These are phyloP conservation scores for Martes martes DNA, from an alignment of 2,113 vertebrate genomes.

Conservation along the genomic window DNA sequence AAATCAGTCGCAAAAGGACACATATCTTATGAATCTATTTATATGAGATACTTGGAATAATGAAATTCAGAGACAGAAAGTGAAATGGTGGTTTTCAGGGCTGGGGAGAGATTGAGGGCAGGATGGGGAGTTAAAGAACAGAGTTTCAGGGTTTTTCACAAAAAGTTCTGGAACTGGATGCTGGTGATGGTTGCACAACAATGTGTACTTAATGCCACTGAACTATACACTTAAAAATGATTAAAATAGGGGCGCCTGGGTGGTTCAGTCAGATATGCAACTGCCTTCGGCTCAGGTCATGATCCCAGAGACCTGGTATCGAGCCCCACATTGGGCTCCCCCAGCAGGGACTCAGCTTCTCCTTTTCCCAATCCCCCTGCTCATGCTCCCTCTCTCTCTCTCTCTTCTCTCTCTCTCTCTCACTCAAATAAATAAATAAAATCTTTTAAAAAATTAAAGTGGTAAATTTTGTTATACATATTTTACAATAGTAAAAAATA, in stretches of 20 bases:
- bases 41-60: neutral
- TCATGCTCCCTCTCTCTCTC: too few relatives aligned
- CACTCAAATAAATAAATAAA: too few relatives aligned
- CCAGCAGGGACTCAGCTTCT: too few relatives aligned
- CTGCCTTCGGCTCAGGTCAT: too few relatives aligned
- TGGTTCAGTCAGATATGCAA: too few relatives aligned
- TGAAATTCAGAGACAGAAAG: slow-evolving; percentile 2
- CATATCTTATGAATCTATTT: neutral
- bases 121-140: neutral
- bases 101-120: neutral
- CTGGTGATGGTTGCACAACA: neutral
- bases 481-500: neutral
- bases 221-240: neutral
- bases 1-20: slow-evolving; percentile 27
- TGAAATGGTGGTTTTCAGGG: neutral
- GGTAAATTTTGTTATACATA: neutral
- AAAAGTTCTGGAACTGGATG: neutral
- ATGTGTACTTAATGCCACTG: neutral
- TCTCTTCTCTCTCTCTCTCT: too few relatives aligned
- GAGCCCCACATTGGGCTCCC: too few relatives aligned
- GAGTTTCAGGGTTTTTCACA: neutral
- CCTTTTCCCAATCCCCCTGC: too few relatives aligned
- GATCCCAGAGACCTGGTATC: too few relatives aligned
- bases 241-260: neutral
- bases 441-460: neutral